These are phyloP conservation scores for Eilema sororculum DNA, from an alignment of 2,888 invertebrate species.

Conservation along the genomic window DNA sequence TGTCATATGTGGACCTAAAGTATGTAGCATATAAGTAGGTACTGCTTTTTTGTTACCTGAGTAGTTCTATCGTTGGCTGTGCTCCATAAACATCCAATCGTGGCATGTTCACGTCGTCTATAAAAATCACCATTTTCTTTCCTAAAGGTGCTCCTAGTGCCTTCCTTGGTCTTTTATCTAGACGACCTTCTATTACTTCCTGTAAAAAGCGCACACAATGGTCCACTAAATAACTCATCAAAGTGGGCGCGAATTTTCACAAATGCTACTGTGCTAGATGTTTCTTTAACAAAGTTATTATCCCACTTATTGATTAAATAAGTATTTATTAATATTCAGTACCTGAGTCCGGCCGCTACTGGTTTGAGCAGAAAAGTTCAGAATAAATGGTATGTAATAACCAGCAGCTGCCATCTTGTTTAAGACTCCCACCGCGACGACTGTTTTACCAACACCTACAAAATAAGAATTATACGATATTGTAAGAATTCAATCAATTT, in stretches of 20 bases:
- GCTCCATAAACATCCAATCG: slow-evolving; percentile 95
- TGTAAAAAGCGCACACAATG: slow-evolving; percentile 55
- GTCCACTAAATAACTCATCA: background rate
- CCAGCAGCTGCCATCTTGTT: slow-evolving; percentile 88
- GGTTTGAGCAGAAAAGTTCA: slow-evolving; percentile 97
- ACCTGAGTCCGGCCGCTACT: slow-evolving; percentile 93
- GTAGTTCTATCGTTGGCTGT: slow-evolving; percentile 96
- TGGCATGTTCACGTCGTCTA: slow-evolving; percentile 98
- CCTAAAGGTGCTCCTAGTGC: slow-evolving; percentile 94
- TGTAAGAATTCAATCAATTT: too few relatives aligned
- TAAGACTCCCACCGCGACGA: slow-evolving; percentile 92
- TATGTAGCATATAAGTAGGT: too few relatives aligned
- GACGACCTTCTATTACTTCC: slow-evolving; percentile 94
- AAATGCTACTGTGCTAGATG: background rate
- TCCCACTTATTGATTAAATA: too few relatives aligned
- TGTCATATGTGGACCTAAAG: too few relatives aligned
- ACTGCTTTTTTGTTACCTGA: slow-evolving; percentile 85
- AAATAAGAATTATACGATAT: slow-evolving; percentile 13
- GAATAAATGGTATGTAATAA: slow-evolving; percentile 90
- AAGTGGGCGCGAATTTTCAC: background rate
- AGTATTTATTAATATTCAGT: background rate
- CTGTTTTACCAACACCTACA: slow-evolving; percentile 95
- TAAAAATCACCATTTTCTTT: slow-evolving; percentile 93
- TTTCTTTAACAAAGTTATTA: background rate
- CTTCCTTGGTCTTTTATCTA: slow-evolving; percentile 93